Evolutionary conservation across 2,888 invertebrate species (phyloP).

Genomic region (Pandemis cinnamomeana): DNA sequence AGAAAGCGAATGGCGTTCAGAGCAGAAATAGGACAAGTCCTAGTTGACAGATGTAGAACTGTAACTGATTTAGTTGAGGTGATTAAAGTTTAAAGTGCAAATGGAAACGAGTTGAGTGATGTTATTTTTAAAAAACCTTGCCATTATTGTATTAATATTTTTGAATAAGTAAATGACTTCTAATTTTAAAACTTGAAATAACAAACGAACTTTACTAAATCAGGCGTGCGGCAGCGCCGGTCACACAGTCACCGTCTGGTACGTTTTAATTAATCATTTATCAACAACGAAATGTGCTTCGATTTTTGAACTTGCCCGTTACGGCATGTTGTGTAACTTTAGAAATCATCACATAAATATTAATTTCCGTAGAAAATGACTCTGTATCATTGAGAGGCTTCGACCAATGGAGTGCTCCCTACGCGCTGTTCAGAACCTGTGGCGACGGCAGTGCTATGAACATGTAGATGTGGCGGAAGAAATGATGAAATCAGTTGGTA

Average conservation of each 20-base stretch:
- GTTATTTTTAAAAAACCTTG: too few relatives aligned
- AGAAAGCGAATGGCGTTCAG: too few relatives aligned
- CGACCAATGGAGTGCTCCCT: conserved; percentile 53
- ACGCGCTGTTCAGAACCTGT: conserved; percentile 47
- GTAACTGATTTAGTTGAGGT: too few relatives aligned
- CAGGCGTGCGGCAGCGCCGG: not conserved
- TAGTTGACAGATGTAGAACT: too few relatives aligned
- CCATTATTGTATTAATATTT: too few relatives aligned
- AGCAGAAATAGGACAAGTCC: too few relatives aligned
- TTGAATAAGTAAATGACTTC: too few relatives aligned
- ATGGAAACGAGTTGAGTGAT: too few relatives aligned
- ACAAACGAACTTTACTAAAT: too few relatives aligned
- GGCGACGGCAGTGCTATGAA: conserved; percentile 43
- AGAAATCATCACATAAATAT: conserved; percentile 62
- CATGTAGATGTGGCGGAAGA: conserved; percentile 45
- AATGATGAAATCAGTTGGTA: conserved; percentile 6
- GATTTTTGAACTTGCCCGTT: conserved; percentile 44
- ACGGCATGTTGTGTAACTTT: conserved; percentile 57
- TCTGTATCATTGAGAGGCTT: conserved; percentile 56
- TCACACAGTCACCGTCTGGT: not conserved
- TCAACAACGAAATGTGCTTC: conserved; percentile 33
- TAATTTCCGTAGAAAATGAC: conserved; percentile 61
- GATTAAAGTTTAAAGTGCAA: too few relatives aligned
- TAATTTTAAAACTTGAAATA: too few relatives aligned
- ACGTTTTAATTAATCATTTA: conserved; percentile 10